A percentile compares a stretch with the other conserved stretches of the same genome.
Evolutionary conservation across 2,888 invertebrate species (phyloP).

Genomic region (Pachliopta kotzebuea): DNA sequence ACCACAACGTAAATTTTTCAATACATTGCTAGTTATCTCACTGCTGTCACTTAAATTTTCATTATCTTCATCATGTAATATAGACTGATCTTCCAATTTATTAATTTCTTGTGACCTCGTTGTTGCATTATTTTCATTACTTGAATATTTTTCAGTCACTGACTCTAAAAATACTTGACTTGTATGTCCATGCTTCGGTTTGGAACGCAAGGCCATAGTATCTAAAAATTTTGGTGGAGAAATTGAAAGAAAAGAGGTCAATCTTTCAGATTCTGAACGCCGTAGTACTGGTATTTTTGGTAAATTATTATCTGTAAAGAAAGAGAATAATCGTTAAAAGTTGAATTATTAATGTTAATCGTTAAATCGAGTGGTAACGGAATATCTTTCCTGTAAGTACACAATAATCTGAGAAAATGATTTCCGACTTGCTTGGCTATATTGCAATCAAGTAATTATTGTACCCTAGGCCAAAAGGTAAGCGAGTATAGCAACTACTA

Average conservation of each 20-base stretch:
- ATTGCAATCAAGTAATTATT: not conserved
- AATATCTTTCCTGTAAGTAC: not conserved
- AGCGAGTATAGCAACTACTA: too few relatives aligned
- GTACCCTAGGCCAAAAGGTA: not conserved
- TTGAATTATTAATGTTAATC: not conserved
- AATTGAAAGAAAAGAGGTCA: slow-evolving; percentile 60
- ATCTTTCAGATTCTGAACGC: slow-evolving; percentile 73
- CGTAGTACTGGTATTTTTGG: slow-evolving; percentile 67
- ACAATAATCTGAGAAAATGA: not conserved
- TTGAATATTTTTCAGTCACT: slow-evolving; percentile 51
- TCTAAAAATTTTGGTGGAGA: slow-evolving; percentile 85
- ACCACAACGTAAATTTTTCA: slow-evolving; percentile 64
- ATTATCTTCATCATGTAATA: slow-evolving; percentile 47
- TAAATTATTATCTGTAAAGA: slow-evolving; percentile 67
- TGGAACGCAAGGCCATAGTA: slow-evolving; percentile 90
- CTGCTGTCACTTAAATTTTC: slow-evolving; percentile 70
- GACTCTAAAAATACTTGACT: slow-evolving; percentile 82
- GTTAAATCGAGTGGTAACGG: not conserved
- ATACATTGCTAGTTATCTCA: slow-evolving; percentile 66
- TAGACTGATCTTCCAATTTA: slow-evolving; percentile 30
- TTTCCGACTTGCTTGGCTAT: too few relatives aligned
- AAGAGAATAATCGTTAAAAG: slow-evolving; percentile 13
- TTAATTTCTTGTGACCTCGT: slow-evolving; percentile 28
- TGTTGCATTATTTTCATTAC: slow-evolving; percentile 35
- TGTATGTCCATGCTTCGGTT: slow-evolving; percentile 81